phyloP scores from a whole-genome alignment of 1,140 invertebrate species.

The Dufourea novaeangliae region DNA sequence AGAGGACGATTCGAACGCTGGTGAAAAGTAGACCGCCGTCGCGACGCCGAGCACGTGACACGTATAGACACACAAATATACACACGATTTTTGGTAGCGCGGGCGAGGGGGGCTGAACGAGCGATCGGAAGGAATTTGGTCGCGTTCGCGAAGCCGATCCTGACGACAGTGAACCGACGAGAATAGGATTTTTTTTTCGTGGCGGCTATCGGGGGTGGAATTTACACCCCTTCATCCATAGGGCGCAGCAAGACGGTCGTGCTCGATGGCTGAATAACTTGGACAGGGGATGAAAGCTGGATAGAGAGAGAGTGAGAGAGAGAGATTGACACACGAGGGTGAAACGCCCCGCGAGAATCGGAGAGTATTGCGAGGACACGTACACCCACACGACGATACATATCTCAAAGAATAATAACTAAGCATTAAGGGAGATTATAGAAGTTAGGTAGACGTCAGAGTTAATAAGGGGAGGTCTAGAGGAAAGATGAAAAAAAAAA shows the following conservation, averaged over 20 bases:
- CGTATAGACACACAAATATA: no score
- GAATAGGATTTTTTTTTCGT: background rate
- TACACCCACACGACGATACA: conserved; percentile 79
- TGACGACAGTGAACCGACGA: background rate
- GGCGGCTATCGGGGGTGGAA: no score
- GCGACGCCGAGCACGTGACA: no score
- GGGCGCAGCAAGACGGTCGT: no score
- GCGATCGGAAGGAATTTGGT: background rate
- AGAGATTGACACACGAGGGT: conserved; percentile 13
- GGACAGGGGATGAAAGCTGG: no score
- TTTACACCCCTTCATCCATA: no score
- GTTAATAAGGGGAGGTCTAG: conserved; percentile 51
- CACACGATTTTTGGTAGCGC: no score
- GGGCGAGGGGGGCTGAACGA: no score
- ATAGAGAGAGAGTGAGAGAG: no score
- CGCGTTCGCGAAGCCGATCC: background rate
- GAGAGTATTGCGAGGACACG: conserved; percentile 43
- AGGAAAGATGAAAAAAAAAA: conserved; percentile 6
- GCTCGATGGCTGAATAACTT: no score
- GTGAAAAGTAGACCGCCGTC: background rate
- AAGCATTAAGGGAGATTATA: conserved; percentile 77
- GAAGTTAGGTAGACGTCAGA: conserved; percentile 62
- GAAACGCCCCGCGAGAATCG: conserved; percentile 31
- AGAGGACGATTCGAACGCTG: no score
- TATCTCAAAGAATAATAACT: conserved; percentile 82